phyloP scores from a whole-genome alignment of 2,888 invertebrate genomes.

The Epinotia ramella region DNA sequence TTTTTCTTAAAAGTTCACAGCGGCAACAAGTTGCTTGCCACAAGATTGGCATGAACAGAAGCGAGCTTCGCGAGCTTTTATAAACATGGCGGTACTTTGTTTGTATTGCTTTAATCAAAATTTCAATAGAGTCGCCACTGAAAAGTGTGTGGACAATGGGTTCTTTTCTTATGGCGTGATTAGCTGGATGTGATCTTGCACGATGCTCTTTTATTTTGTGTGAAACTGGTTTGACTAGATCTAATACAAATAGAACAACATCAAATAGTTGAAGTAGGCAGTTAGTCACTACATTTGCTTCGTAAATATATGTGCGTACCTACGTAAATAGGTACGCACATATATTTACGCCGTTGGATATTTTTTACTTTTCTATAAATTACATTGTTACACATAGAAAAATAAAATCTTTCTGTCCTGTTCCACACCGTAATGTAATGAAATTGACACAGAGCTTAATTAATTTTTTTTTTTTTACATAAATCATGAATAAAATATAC shows the following conservation, averaged over 20 bases:
- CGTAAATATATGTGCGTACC: not conserved
- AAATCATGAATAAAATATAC: too few species aligned
- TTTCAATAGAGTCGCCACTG: slow-evolving; percentile 66
- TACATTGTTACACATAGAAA: too few species aligned
- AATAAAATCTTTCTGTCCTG: too few species aligned
- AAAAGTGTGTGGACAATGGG: slow-evolving; percentile 63
- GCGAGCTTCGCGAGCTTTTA: slow-evolving; percentile 84
- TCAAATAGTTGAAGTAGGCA: slow-evolving; percentile 6
- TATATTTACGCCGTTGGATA: too few species aligned
- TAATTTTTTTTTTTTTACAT: too few species aligned
- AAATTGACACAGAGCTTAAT: too few species aligned
- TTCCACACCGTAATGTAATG: too few species aligned
- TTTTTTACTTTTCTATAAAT: not conserved
- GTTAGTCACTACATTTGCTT: slow-evolving; percentile 15
- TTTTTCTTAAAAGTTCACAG: slow-evolving; percentile 77
- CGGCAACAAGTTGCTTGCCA: slow-evolving; percentile 84
- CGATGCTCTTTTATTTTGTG: slow-evolving; percentile 21
- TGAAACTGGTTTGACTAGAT: slow-evolving; percentile 27
- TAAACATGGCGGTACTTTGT: slow-evolving; percentile 83
- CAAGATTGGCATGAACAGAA: slow-evolving; percentile 85
- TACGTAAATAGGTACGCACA: not conserved
- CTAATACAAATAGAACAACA: slow-evolving; percentile 24
- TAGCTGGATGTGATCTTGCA: slow-evolving; percentile 32
- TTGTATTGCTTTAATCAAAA: slow-evolving; percentile 82
- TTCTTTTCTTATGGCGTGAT: slow-evolving; percentile 35